Evolutionary conservation across 2,113 vertebrate genomes (phyloP).

Genomic region (Erpornis zantholeuca): DNA sequence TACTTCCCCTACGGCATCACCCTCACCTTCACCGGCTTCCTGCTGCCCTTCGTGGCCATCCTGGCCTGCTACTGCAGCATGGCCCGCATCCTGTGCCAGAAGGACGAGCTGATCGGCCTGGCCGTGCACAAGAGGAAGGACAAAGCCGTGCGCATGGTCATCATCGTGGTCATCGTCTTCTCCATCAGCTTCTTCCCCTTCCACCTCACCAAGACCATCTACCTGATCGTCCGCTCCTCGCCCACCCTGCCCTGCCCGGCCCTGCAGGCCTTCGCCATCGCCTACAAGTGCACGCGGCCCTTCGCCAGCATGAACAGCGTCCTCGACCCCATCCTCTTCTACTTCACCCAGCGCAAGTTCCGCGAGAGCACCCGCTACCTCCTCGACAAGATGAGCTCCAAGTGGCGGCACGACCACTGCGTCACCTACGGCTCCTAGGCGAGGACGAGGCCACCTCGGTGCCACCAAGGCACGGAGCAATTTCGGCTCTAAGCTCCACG

Average conservation of each 20-base stretch:
- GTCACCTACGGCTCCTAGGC: background rate
- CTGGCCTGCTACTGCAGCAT: slow-evolving; percentile 88
- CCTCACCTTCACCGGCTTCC: slow-evolving; percentile 86
- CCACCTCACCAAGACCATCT: slow-evolving; percentile 92
- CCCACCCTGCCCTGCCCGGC: slow-evolving; percentile 61
- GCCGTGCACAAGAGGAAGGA: slow-evolving; percentile 78
- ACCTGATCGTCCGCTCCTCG: slow-evolving; percentile 83
- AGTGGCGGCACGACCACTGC: slow-evolving; percentile 61
- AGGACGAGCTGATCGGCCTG: slow-evolving; percentile 59
- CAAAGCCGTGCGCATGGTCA: slow-evolving; percentile 87
- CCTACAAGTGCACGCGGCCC: slow-evolving; percentile 91
- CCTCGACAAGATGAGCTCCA: slow-evolving; percentile 78
- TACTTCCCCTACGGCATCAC: slow-evolving; percentile 95
- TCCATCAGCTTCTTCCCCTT: slow-evolving; percentile 94
- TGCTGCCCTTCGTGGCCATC: slow-evolving; percentile 86
- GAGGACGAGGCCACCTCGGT: fast-evolving
- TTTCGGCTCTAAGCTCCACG: fast-evolving
- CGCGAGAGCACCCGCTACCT: slow-evolving; percentile 78
- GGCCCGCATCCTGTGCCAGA: slow-evolving; percentile 84
- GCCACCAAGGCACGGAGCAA: fast-evolving
- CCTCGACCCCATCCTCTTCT: slow-evolving; percentile 95
- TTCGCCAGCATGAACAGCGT: slow-evolving; percentile 97
- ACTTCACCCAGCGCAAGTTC: slow-evolving; percentile 90
- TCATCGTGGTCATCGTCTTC: slow-evolving; percentile 86
- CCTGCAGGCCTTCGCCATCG: slow-evolving; percentile 83